A percentile compares a stretch with the other conserved stretches of the same genome.
phyloP scores from a whole-genome alignment of 2,113 vertebrate genomes.

The Pyxicephalus adspersus region DNA sequence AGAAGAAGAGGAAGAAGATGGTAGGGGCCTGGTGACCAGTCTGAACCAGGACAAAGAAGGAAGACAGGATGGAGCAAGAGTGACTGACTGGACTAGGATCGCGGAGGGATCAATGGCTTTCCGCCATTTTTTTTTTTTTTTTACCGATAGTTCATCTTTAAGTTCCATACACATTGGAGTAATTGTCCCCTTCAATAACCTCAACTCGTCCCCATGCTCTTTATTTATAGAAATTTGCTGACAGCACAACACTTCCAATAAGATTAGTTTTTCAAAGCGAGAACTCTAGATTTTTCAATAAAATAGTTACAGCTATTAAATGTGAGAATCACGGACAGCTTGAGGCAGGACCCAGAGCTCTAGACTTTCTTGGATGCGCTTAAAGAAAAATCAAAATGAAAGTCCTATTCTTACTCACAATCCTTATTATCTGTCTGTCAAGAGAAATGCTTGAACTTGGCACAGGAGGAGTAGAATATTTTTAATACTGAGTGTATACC shows the following conservation, averaged over 20 bases:
- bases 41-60: too few relatives aligned
- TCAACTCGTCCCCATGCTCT: not conserved
- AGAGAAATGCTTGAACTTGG: not conserved
- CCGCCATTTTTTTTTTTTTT: too few relatives aligned
- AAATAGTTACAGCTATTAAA: not conserved
- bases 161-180: too few relatives aligned
- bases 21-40: too few relatives aligned
- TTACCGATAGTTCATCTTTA: too few relatives aligned
- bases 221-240: not conserved
- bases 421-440: conserved; percentile 32
- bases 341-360: not conserved
- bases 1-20: too few relatives aligned
- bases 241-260: conserved; percentile 18
- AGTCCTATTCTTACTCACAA: not conserved
- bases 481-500: not conserved
- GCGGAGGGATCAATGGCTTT: too few relatives aligned
- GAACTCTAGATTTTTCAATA: conserved; percentile 34
- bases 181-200: not conserved
- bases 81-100: too few relatives aligned
- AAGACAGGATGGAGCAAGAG: too few relatives aligned
- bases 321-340: not conserved
- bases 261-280: conserved; percentile 37
- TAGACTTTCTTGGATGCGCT: not conserved
- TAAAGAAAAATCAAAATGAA: conserved; percentile 22
- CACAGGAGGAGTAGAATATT: not conserved